Conservation (phyloP, 1,140 invertebrate genomes). For the Zaprionus gabonicus region DNA sequence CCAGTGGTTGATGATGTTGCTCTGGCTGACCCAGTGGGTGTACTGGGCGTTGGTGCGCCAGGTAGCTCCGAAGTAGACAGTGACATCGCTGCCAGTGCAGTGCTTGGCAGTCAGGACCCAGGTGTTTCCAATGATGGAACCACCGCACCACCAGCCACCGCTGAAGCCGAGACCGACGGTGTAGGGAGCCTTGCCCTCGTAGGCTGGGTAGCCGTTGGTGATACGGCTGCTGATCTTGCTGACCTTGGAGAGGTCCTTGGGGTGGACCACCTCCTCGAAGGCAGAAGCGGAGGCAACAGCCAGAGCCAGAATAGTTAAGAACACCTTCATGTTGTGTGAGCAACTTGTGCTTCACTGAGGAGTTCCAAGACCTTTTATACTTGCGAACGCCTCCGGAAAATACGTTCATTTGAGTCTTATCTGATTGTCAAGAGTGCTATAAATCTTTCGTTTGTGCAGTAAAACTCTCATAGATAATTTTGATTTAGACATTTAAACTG, state of each 20-base stretch:
- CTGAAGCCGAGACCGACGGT: conserved; percentile 70
- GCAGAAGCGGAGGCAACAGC: conserved; percentile 49
- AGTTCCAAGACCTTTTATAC: not conserved
- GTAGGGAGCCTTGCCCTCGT: conserved; percentile 33
- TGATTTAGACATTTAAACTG: not conserved
- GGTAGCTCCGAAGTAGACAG: conserved; percentile 69
- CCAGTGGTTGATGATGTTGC: conserved; percentile 50
- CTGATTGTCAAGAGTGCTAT: not conserved
- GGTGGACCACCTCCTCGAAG: conserved; percentile 26
- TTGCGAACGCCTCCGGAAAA: not conserved
- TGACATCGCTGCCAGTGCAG: conserved; percentile 63
- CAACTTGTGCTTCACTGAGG: not conserved
- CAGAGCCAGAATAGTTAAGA: conserved; percentile 51
- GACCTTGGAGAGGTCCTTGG: conserved; percentile 11
- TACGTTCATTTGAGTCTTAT: not conserved
- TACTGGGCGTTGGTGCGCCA: conserved; percentile 56
- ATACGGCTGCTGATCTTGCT: conserved; percentile 55
- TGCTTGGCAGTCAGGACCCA: conserved; percentile 62
- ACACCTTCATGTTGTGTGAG: conserved; percentile 44
- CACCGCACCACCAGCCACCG: conserved; percentile 85
- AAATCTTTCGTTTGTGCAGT: not conserved
- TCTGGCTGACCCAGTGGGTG: conserved; percentile 38
- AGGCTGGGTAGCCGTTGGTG: conserved; percentile 44
- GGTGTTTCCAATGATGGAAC: conserved; percentile 85
- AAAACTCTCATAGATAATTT: conserved; percentile 4